Evolutionary conservation across 2,113 vertebrate species (phyloP), one percentile per base, ranked within the genome.

Genomic region (western clawed frog (Xenopus tropicalis)): DNA sequence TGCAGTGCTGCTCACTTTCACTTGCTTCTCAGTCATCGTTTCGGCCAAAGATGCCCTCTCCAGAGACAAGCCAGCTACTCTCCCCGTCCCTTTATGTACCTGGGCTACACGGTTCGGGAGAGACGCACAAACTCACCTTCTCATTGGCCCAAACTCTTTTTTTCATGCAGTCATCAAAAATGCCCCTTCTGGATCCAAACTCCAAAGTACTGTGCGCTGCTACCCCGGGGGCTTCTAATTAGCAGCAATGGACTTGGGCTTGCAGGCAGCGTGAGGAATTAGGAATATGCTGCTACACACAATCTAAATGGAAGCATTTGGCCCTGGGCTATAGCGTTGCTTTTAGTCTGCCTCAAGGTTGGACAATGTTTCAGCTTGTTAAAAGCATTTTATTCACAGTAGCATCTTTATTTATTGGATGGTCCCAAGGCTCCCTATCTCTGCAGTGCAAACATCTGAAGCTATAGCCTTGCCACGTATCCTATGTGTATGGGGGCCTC

Each of bases 1-100:
- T 17, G 82, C 81, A 12, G 75, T 71, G 69, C 85, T 83, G 65
- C 77, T 80, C 78, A 85, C 43, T 65, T 66, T 81, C 16, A 72
- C 17, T 59, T 66, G 82, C 46, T 66, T 77, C 54, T 85, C 64
- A 73, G 81, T 82, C 66, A 75, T 65, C 70, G 70, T 14, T 52
- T 56, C 20, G 66, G 59, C 72, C 65, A 62, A 62, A 44, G 14
- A 14, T 74, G 22, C 29, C 13, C 44, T 20, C n/a, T 67, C 56
- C 72, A 74, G 72, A 74, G 44, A 63, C 61, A 54, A 69, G 44
- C n/a, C 19, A 4, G n/a, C 58, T 1, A 3, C 20, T 23, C 12
- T 16, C 14, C 12, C 23, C 14, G 13, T 17, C 14, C 24, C 21
- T 1, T 62, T 74, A 69, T 74, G 68, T 74, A 74, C 20, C 1